These are phyloP conservation scores for Aspiorhynchus laticeps DNA, from an alignment of 2,113 vertebrate species.

Conservation along the genomic window DNA sequence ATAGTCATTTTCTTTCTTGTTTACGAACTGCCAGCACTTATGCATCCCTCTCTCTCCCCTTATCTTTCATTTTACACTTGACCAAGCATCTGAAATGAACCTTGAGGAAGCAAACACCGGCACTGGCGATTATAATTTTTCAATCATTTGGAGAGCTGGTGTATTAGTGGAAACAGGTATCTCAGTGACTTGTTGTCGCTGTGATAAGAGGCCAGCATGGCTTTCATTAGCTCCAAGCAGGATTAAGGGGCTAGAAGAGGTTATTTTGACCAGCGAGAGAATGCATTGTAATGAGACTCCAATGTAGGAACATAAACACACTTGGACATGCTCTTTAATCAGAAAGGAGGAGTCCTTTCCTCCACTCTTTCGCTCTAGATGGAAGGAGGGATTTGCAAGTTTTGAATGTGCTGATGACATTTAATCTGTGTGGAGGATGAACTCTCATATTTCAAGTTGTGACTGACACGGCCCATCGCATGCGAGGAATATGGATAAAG, in stretches of 20 bases:
- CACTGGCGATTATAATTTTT: slow-evolving; percentile 67
- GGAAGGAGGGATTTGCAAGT: slow-evolving; percentile 73
- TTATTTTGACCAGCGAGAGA: slow-evolving; percentile 75
- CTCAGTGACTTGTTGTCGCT: slow-evolving; percentile 49
- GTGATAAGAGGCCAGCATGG: slow-evolving; percentile 69
- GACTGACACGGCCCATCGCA: slow-evolving; percentile 60
- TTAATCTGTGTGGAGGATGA: slow-evolving; percentile 77
- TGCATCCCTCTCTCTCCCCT: slow-evolving; percentile 51
- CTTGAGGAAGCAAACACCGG: slow-evolving; percentile 61
- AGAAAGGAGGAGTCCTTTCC: slow-evolving; percentile 68
- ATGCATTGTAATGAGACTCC: slow-evolving; percentile 79
- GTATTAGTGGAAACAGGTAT: slow-evolving; percentile 59
- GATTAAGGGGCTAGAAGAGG: slow-evolving; percentile 72
- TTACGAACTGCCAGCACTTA: slow-evolving; percentile 43
- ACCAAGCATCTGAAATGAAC: slow-evolving; percentile 66
- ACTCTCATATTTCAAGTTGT: slow-evolving; percentile 67
- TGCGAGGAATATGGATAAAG: slow-evolving; percentile 36
- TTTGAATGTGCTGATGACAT: slow-evolving; percentile 75
- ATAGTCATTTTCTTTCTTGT: slow-evolving; percentile 36
- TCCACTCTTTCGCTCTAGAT: slow-evolving; percentile 58
- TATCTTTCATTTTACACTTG: slow-evolving; percentile 67
- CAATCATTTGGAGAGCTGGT: slow-evolving; percentile 71
- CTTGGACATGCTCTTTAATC: slow-evolving; percentile 77
- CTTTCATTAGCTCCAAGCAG: slow-evolving; percentile 75
- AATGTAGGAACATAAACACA: slow-evolving; percentile 65